Base-by-base conservation (phyloP, 2,113 vertebrate species). In the Hirundichthys speculiger region DNA sequence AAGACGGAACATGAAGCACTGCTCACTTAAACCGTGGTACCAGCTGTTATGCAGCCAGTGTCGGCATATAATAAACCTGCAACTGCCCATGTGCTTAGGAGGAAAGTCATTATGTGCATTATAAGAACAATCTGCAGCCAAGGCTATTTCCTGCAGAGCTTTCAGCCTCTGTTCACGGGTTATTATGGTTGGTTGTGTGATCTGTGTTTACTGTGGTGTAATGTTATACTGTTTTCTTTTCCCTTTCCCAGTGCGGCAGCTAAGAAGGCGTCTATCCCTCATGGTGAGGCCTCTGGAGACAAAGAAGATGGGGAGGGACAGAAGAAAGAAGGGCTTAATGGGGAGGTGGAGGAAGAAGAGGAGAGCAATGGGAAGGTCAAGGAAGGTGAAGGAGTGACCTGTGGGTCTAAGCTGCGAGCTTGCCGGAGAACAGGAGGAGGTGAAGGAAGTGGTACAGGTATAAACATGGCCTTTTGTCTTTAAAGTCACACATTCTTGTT, bases 261-360 rank as follows among this genome's bases (percentile, higher is more conserved):
- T 41, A 89, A 91, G 58, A 89, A 88, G 59, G 83, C 65, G 0
- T 43, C 77, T 11, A 25, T 60, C 55, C 47, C 60, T 1, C 42
- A 73, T 0, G 1, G 77, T 0, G 85, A 94, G 51, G 91, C 55
- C 48, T 45, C 69, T 0, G 77, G 13, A 39, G 78, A 73, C 16
- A 82, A 85, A 61, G 81, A 16, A 8, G 80, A 68, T 25, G 75
- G 77, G 83, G 12, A 89, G 87, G 90, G 4, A 9, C 42, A 54
- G 40, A 85, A 87, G 76, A 79, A 94, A 88, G 93, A 93, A 73
- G 91, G 88, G 15, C 65, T 96, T 68, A 98, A 98, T 24, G 96
- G 98, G 67, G 95, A 98, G 80, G 88, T 92, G 27, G 94, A 92
- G 62, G 89, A 93, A 3, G 90, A 7, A 34, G 30, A 61, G 34